phyloP scores from a whole-genome alignment of 1,140 invertebrate species.

The Akabosia matsudoensis region DNA sequence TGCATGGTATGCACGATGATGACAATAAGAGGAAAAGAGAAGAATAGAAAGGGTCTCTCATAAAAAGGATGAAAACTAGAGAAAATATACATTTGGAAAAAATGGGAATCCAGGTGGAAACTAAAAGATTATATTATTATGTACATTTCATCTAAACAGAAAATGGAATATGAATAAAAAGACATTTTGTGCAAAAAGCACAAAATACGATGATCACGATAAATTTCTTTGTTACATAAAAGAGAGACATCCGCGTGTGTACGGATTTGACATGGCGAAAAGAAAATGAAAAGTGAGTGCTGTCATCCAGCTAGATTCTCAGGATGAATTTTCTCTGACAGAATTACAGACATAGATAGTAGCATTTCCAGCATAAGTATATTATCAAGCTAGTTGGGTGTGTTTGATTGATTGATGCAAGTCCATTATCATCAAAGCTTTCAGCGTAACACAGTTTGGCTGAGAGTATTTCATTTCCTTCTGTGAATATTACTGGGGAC shows the following conservation, averaged over 20 bases:
- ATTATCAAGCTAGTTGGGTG: background rate
- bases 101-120: conserved; percentile 19
- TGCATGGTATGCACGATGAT: conserved; percentile 1
- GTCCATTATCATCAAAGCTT: conserved; percentile 3
- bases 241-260: background rate
- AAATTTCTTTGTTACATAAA: background rate
- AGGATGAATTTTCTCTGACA: too few species aligned
- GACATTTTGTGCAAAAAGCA: background rate
- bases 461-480: too few species aligned
- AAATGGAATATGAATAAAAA: background rate
- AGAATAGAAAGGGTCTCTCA: background rate
- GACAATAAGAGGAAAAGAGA: background rate
- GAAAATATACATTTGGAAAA: background rate
- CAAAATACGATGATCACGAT: background rate
- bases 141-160: background rate
- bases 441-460: too few species aligned
- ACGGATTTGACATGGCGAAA: conserved; percentile 3
- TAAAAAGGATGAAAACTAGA: background rate
- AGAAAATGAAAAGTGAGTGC: conserved; percentile 7
- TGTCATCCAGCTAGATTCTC: too few species aligned
- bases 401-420: conserved; percentile 3
- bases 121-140: conserved; percentile 8
- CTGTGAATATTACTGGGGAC: background rate
- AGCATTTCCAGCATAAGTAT: background rate
- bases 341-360: too few species aligned